Conservation (phyloP, 1,140 invertebrate genomes). For the Bradysia coprophila region DNA sequence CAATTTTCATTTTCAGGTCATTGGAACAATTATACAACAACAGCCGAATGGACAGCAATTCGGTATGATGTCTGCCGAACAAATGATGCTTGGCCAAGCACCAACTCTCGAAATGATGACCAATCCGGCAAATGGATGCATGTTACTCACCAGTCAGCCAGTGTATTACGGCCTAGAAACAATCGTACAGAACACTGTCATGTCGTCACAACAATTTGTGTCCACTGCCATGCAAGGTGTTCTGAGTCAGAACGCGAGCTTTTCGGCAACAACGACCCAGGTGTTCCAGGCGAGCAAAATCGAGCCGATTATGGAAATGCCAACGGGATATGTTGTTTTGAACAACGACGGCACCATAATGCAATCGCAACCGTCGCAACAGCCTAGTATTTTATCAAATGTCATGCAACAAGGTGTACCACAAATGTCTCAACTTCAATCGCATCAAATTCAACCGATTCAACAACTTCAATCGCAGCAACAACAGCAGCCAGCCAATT, state of each 20-base stretch:
- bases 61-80: conserved; percentile 31
- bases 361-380: conserved; percentile 6
- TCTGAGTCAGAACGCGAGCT: conserved; percentile 54
- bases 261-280: conserved; percentile 61
- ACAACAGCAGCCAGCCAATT: neutral
- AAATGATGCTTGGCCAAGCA: conserved; percentile 41
- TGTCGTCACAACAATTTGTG: conserved; percentile 66
- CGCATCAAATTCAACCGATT: conserved; percentile 8
- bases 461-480: conserved; percentile 3
- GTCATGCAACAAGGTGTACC: conserved; percentile 8
- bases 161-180: conserved; percentile 67
- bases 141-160: conserved; percentile 48
- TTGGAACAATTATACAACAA: conserved; percentile 41
- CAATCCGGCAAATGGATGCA: conserved; percentile 37
- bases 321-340: conserved; percentile 47
- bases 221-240: conserved; percentile 57
- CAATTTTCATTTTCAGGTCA: conserved; percentile 5
- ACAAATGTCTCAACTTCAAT: conserved; percentile 6
- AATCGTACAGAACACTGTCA: conserved; percentile 67
- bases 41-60: conserved; percentile 34
- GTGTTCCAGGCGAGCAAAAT: conserved; percentile 66
- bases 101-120: conserved; percentile 49
- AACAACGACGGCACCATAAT: conserved; percentile 27
- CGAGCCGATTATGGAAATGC: conserved; percentile 55
- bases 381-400: conserved; percentile 11